Base-by-base conservation (phyloP, 2,113 vertebrate genomes). In the Crotalus horridus region DNA sequence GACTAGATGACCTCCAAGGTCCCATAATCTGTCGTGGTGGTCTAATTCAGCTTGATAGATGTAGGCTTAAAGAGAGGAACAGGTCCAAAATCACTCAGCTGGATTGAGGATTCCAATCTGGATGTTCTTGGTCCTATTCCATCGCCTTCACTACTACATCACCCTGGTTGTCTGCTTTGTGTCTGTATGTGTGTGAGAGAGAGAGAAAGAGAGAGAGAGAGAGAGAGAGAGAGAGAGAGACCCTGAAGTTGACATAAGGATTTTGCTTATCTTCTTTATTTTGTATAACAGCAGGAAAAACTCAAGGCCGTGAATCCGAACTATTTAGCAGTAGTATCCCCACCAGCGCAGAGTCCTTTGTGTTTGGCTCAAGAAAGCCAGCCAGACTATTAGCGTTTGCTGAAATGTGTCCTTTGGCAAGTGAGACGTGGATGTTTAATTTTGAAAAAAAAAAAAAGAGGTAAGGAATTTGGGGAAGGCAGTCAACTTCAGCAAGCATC, bases 391-490 rank as follows among this genome's bases (percentile, higher is more conserved):
- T 51, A 91, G 87, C 95, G 94, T 96, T 97, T 96, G 96, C 96
- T 95, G 96, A 96, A 97, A 96, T 89, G 94, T 96, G 97, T 93
- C 96, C 95, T 94, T 97, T 97, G 96, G 96, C 96, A 96, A 91
- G 51, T 91, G 93, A 96, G 88, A 87, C 93, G 69, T 94, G 92
- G 94, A 92, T 93, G 89, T 97, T 97, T 97, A 94, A 94, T 97
- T 97, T 97, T 95, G 7, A 9, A 9, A 1, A 9, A 8, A 8
- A 7, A 8, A 8, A 91, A 97, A 96, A 93, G 85, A 94, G 93
- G 96, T 95, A 91, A 95, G 93, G 93, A 95, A 95, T 96, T 94
- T 90, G 64, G 59, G 51, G 58, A 51, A 94, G 94, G 94, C 92
- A 94, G 46, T 0, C 89, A 95, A 93, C 74, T 86, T 88, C 93